Conservation (phyloP, 2,113 vertebrate species). For the Propithecus coquereli region DNA sequence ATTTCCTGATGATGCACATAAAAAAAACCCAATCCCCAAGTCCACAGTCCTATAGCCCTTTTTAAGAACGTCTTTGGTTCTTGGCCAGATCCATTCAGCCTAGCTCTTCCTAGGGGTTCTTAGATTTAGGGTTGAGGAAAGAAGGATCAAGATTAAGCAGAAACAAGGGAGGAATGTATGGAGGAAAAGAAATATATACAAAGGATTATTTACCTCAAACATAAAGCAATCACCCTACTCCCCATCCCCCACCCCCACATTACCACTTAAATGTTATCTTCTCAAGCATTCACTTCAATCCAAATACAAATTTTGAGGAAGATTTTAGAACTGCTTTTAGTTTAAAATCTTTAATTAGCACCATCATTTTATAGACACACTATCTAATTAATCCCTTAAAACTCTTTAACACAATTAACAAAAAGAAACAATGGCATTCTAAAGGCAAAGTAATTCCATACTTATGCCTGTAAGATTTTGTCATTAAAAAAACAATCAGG, state of each 20-base stretch:
- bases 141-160: background rate
- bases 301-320: background rate
- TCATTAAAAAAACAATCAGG: background rate
- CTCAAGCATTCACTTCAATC: background rate
- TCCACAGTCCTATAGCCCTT: background rate
- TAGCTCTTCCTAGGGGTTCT: background rate
- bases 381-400: background rate
- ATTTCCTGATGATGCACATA: background rate
- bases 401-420: background rate
- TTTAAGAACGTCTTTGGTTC: background rate
- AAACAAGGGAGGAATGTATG: background rate
- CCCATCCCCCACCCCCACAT: background rate
- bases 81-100: background rate
- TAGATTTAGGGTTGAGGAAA: background rate
- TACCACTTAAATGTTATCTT: background rate
- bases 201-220: background rate
- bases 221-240: background rate
- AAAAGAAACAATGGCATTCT: constrained; percentile 8
- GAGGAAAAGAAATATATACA: background rate
- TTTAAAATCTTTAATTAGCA: constrained; percentile 29
- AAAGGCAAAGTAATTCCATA: background rate
- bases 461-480: constrained; percentile 8
- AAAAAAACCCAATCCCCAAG: background rate
- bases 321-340: constrained; percentile 20
- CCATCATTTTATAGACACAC: background rate